These are phyloP conservation scores for Poeciliopsis occidentalis DNA, from an alignment of 2,113 vertebrate genomes.

Conservation along the genomic window DNA sequence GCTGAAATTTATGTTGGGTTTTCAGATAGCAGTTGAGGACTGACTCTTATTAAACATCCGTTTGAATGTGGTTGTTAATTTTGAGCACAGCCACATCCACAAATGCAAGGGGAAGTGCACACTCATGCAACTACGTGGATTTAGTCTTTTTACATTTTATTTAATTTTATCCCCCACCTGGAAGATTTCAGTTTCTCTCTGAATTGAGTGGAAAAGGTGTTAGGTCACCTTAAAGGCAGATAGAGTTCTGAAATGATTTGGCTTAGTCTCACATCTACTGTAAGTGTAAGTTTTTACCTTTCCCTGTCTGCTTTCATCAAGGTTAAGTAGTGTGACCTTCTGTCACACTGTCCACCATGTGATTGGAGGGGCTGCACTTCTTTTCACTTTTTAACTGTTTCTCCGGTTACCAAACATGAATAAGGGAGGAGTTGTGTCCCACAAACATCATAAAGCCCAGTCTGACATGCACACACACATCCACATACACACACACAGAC, in stretches of 20 bases:
- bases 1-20: not conserved
- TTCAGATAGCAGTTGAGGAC: not conserved
- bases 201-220: not conserved
- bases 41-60: not conserved
- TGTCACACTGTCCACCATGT: slow-evolving; percentile 33
- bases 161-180: not conserved
- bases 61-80: not conserved
- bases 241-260: not conserved
- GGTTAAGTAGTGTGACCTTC: slow-evolving; percentile 54
- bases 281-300: not conserved
- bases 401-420: slow-evolving; percentile 74
- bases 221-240: not conserved
- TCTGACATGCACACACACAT: slow-evolving; percentile 2
- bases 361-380: slow-evolving; percentile 18
- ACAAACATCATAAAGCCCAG: slow-evolving; percentile 35
- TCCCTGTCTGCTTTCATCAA: slow-evolving; percentile 47
- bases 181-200: not conserved
- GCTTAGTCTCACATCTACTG: not conserved
- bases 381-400: slow-evolving; percentile 40
- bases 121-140: not conserved
- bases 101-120: not conserved
- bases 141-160: not conserved
- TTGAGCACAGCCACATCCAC: not conserved
- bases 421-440: slow-evolving; percentile 60
- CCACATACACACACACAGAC: slow-evolving; percentile 8